Evolutionary conservation across 1,140 invertebrate genomes (phyloP), one percentile per base, ranked within the genome.

Genomic region (Drosophila yakuba): DNA sequence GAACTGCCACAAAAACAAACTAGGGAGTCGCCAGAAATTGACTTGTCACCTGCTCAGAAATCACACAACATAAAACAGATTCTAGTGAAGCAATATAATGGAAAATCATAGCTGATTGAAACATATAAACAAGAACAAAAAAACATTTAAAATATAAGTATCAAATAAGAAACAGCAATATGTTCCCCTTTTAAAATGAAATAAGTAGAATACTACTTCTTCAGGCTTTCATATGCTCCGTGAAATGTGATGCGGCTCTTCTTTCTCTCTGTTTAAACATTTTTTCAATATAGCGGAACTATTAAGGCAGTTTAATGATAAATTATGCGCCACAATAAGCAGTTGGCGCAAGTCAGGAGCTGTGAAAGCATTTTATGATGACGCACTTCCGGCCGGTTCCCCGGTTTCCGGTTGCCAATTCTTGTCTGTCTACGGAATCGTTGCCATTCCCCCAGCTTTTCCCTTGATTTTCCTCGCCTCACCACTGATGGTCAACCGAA

Each of bases 271-370:
- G 69, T 61, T 47, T 71, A 71, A 60, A 71, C 74, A 72, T 67
- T 72, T 80, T 89, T 84, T 84, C 84, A 89, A 89, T 89, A 68
- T 63, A 80, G 74, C 80, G 84, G 84, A 89, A 89, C 84, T 89
- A 89, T 89, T 89, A 89, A 84, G 67, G 80, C 84, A 89, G 84
- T 89, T 89, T 89, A 89, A 89, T 89, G 84, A 89, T 89, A 89
- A 89, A 89, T 89, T 89, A 89, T 89, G 84, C 83, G 83, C 77
- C 80, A 68, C 84, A 89, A 86, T 86, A 86, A 86, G 74, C 78
- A 82, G 63, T 68, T 75, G 48, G 54, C 28, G 61, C 68, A 76
- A 62, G 56, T 64, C 59, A 55, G 71, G 47, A 45, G 62, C 84
- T 68, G 77, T 89, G 84, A 89, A 89, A 89, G 84, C 84, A 80